These are phyloP conservation scores for Parazoanthus atlanticus DNA, from an alignment of 92 coral and sea anemone species.

Conservation along the genomic window DNA sequence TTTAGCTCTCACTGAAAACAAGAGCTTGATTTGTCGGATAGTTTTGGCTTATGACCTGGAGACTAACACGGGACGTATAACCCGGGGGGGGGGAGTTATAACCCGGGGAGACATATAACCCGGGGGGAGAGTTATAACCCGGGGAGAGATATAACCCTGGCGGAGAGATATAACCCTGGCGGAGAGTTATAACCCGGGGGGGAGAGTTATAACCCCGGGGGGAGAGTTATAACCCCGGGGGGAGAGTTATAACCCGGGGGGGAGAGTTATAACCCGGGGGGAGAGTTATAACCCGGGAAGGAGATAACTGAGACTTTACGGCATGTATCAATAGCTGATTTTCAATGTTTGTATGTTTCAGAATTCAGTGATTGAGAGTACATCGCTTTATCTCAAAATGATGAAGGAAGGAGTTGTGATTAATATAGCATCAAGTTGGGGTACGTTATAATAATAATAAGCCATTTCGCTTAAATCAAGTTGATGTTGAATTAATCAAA, in stretches of 20 bases:
- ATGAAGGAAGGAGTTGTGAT: not conserved
- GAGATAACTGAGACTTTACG: not conserved
- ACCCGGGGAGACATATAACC: not conserved
- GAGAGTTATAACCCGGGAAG: not conserved
- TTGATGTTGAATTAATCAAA: no score
- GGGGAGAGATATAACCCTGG: no score
- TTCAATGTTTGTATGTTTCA: not conserved
- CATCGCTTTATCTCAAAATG: not conserved
- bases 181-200: not conserved
- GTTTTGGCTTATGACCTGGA: no score
- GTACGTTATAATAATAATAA: not conserved
- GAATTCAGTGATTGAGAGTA: constrained; percentile 13
- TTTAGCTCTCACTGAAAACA: no score
- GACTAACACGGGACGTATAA: no score
- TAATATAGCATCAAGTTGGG: not conserved
- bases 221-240: not conserved
- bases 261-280: not conserved
- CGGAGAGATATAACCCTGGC: no score
- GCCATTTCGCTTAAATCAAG: no score
- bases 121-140: not conserved
- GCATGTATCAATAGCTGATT: not conserved
- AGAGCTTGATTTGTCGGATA: no score
- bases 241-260: not conserved
- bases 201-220: not conserved
- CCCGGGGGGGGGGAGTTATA: not conserved